phyloP scores from a whole-genome alignment of 2,113 vertebrate genomes.

The Thunnus thynnus region DNA sequence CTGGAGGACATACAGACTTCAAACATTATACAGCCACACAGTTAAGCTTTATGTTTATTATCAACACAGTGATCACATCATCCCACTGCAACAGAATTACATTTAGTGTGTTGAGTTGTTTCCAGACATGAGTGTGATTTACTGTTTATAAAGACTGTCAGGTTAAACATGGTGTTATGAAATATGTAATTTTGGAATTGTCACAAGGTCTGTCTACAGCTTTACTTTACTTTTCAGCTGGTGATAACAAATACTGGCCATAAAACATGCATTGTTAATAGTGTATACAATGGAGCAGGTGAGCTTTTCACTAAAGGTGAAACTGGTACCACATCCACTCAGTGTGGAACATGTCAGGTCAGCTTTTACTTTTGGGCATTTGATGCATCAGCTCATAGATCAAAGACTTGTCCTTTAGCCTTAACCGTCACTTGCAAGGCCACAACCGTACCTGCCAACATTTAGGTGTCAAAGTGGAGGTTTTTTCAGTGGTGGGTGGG shows the following conservation, averaged over 20 bases:
- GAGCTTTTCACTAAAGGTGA: background rate
- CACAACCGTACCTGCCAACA: background rate
- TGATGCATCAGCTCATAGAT: constrained; percentile 25
- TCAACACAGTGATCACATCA: constrained; percentile 12
- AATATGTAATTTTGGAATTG: background rate
- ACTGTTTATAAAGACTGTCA: constrained; percentile 14
- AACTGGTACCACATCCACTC: background rate
- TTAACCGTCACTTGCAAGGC: constrained; percentile 36
- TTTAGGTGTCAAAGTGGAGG: no score
- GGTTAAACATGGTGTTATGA: background rate
- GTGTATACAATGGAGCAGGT: background rate
- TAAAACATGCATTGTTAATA: background rate
- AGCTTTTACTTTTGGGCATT: constrained; percentile 16
- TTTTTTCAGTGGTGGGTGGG: no score
- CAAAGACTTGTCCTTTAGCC: constrained; percentile 33
- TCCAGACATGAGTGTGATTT: background rate
- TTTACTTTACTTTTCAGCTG: background rate
- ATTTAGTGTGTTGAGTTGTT: background rate
- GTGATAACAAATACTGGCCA: background rate
- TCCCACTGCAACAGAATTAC: background rate
- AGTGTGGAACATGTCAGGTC: constrained; percentile 15
- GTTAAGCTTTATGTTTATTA: constrained; percentile 29
- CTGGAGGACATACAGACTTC: constrained; percentile 1
- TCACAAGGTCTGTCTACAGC: background rate
- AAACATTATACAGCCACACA: constrained; percentile 14